Evolutionary conservation across 2,797 vertebrate genomes (phyloP), one percentile per base, ranked within the genome.

Genomic region (Lacerta bilineata): DNA sequence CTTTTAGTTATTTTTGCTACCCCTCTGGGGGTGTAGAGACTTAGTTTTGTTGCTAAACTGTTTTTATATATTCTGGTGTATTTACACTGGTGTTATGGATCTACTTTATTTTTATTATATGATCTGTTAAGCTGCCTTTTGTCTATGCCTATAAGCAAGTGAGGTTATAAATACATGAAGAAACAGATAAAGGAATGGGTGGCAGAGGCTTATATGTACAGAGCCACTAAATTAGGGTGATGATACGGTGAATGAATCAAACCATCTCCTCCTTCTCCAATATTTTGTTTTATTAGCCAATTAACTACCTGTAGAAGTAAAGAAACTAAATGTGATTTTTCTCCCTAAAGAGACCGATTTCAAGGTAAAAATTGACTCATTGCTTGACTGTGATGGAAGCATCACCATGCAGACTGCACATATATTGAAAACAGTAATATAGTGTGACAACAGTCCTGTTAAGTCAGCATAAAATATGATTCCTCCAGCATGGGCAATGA

Each of bases 381-480:
- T 86, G 18, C 59, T 43, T 82, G 27, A 55, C 5, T 84, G 76
- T 72, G 50, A 72, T 43, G 46, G 61, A 13, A 36, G 18, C 41
- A 64, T 82, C 11, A 82, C 78, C 39, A 88, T 46, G 20, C 72
- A 83, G 61, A n/a, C 27, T 46, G 50, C 79, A 78, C 71, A 82
- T 77, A 50, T n/a, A 77, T 8, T 69, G 79, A 82, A 88, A 64
- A 50, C 17, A 83, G 17, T 81, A 88, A 88, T 46, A 82, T 36
- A 82, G 9, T 64, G 41, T 83, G 72, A 90, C 74, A 88, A 86
- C 27, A 18, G 3, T 41, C 36, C 85, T 43, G 59, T 81, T 87
- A 43, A 88, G 33, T 84, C 76, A 85, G 69, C 29, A 91, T 84
- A 91, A 91, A 88, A 87, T 64, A 85, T 36, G 4, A 69, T 86